Evolutionary conservation across 2,888 invertebrate species (phyloP), one percentile per base, ranked within the genome.

Genomic region (Lutraria lutraria): DNA sequence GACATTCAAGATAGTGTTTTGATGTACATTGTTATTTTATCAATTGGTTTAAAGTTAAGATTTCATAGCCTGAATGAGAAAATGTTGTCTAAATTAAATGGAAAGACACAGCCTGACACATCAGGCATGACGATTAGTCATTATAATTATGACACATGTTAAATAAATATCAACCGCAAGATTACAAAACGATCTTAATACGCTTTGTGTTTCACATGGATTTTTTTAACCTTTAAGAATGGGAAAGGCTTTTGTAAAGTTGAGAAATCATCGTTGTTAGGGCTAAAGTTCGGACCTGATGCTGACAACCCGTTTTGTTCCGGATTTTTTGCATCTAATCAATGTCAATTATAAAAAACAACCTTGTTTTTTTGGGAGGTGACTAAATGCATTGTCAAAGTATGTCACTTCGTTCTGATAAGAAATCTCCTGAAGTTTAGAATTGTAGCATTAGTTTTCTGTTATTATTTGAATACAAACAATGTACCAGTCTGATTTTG

Each of bases 131-230:
- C 25, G n/a, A 68, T 68, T 68, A 68, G 63, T 68, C 63, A 68
- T 68, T 68, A 25, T 25, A 68, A 68, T 68, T 25, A 13, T 68
- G 63, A 68, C 63, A 68, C 63, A 68, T 68, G 63, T 68, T 68
- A 12, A 68, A 25, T 25, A 25, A 68, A 68, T 68, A 68, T 25
- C 63, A 68, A 68, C 63, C 63, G 25, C 63, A 25, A 25, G n/a
- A 25, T 25, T 68, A 68, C 25, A 25, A 25, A n/a, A 68, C 0
- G 13, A 25, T 68, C 63, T 68, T 68, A 25, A 68, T 68, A 68
- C n/a, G n/a, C 0, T n/a, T 68, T 63, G 63, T 63, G 63, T 21
- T 63, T 63, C 13, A n/a, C 63, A 68, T n/a, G n/a, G 21, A 13
- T 68, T 68, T 68, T 25, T 60, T n/a, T 68, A 25, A 68, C 63